Evolutionary conservation across 2,113 vertebrate genomes (phyloP), one percentile per base, ranked within the genome.

Genomic region (Eretmochelys imbricata): DNA sequence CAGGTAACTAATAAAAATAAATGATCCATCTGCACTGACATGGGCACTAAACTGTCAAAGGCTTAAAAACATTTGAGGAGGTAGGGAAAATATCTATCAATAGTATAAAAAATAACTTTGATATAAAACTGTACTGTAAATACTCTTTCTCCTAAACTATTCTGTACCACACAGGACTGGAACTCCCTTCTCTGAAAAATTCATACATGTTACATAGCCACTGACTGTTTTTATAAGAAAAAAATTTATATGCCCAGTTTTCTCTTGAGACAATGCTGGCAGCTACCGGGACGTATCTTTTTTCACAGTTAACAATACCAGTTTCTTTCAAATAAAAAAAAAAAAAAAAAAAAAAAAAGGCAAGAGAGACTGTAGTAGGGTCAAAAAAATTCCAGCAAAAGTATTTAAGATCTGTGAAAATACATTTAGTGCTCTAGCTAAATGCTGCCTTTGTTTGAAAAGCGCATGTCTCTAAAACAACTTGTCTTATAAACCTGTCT

Each of bases 381-480:
- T 96, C 95, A 97, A 96, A 97, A 97, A 96, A 96, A 96, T 97
- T 97, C 97, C 94, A 97, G 96, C 96, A 96, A 97, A 81, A 97
- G 96, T 97, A 97, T 96, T 97, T 97, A 96, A 97, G 96, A 95
- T 94, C 95, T 97, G 95, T 97, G 90, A 97, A 96, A 97, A 97
- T 95, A 97, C 96, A 94, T 93, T 97, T 97, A 95, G 94, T 93
- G 95, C 94, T 96, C 97, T 97, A 29, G 14, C 96, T 97, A 97
- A 96, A 97, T 97, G 93, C 93, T 89, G 95, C 94, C 96, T 96
- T 97, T 97, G 97, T 97, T 95, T 97, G 90, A 94, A 95, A 96
- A 88, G 48, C 94, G n/a, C 84, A 92, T 95, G 91, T 93, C 96
- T 97, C 97, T 96, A 97, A 97, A 97, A 97, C 94, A 95, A 91